Base-by-base conservation (phyloP, 2,888 invertebrate species). In the Amaurobius ferox region DNA sequence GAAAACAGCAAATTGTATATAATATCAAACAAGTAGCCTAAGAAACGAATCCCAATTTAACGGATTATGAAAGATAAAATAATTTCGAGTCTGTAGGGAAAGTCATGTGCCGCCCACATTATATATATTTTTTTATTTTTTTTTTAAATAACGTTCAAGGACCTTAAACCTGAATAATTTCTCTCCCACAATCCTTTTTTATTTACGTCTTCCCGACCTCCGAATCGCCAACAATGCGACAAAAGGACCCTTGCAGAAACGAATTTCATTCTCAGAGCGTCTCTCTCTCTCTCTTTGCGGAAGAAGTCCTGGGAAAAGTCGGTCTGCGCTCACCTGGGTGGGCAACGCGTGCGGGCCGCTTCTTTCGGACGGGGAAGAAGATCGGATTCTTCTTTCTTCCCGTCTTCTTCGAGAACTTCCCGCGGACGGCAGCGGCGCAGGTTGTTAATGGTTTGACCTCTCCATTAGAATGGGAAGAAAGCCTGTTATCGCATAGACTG, bases 391-490 rank as follows among this genome's bases (percentile, higher is more conserved):
- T 81, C 67, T 71, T 67, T 83, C 71, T 88, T 88, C 87, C n/a
- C n/a, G n/a, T n/a, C n/a, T n/a, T 92, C 91, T 91, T 92, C 66
- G 48, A 72, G 35, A 72, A 72, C 30, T 66, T 40, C 30, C 39
- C 32, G 28, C 39, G 55, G 62, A 44, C 19, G 44, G 44, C 9
- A 68, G 74, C 35, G 66, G 74, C 23, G 62, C 32, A 61, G 80
- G 81, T 74, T 70, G 81, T 81, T 81, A 81, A 81, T 81, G 67
- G 81, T 68, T 44, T 81, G 81, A 81, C 81, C 81, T 81, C 81
- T 81, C 74, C 61, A 81, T 81, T 81, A 76, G 66, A 55, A 19
- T 35, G 35, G 35, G 55, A 55, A n/a, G 55, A 55, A 19, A 13
- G 44, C 44, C 23, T 55, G 55, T 55, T 55, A 55, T 55, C 55